A percentile compares a stretch with the other conserved stretches of the same genome.
phyloP scores from a whole-genome alignment of 2,797 vertebrate genomes.

The Siniperca scherzeri region DNA sequence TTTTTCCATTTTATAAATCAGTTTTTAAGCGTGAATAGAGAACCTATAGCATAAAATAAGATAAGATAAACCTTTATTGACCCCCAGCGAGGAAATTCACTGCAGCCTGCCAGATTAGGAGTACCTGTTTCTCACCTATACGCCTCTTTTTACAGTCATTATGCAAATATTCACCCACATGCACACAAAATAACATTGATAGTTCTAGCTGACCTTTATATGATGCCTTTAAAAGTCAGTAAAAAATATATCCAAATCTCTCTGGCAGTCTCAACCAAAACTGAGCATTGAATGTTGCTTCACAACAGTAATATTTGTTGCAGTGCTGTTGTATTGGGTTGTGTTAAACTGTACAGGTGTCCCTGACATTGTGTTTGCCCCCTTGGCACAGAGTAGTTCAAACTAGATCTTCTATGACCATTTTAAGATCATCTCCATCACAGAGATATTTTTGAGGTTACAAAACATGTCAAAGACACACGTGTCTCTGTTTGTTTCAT shows the following conservation, averaged over 20 bases:
- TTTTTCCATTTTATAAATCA: background rate
- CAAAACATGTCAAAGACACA: conserved; percentile 4
- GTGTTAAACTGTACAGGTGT: background rate
- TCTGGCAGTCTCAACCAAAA: background rate
- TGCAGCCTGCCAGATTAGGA: background rate
- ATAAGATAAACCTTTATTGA: too few relatives aligned
- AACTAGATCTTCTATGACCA: background rate
- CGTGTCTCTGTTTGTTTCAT: background rate
- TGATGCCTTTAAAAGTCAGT: background rate
- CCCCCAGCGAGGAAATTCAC: too few relatives aligned
- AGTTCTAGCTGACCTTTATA: background rate
- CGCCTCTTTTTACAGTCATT: background rate
- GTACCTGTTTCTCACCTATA: background rate
- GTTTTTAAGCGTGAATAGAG: background rate
- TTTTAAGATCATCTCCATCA: background rate
- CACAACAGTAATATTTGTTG: background rate
- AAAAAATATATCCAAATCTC: background rate
- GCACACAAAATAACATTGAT: background rate
- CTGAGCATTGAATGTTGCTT: background rate
- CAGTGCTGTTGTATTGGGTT: background rate
- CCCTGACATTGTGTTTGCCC: background rate
- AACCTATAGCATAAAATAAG: background rate
- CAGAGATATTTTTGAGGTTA: background rate
- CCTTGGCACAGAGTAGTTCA: background rate
- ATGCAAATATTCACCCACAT: background rate